Conservation (phyloP, 2,888 invertebrate species). For the Tipula confusa region DNA sequence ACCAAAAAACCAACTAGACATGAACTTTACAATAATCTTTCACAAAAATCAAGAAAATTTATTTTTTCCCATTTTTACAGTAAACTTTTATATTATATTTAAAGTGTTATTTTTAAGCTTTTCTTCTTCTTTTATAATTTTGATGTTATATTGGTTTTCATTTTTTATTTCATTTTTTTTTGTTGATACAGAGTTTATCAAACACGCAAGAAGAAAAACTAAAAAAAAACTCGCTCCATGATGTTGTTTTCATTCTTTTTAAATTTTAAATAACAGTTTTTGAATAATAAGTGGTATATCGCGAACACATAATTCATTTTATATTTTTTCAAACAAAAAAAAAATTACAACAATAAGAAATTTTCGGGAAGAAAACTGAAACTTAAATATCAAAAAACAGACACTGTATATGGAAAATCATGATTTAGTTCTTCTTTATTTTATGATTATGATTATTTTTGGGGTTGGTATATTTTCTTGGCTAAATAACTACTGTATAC, state of each 20-base stretch:
- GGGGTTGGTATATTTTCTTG: background rate
- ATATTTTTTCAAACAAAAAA: background rate
- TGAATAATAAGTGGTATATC: conserved; percentile 30
- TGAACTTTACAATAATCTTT: conserved; percentile 25
- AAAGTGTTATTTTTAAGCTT: conserved; percentile 3
- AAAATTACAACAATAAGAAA: background rate
- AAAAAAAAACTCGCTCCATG: background rate
- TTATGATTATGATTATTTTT: too few relatives aligned
- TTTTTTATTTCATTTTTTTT: background rate
- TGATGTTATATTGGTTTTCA: background rate
- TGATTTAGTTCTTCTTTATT: background rate
- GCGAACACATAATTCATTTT: conserved; percentile 30
- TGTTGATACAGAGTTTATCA: background rate
- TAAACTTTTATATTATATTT: background rate
- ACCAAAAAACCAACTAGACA: background rate
- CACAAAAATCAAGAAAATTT: background rate
- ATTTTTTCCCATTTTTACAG: background rate
- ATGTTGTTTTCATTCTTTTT: background rate
- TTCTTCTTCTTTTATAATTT: background rate
- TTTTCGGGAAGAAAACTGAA: background rate
- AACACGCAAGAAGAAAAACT: background rate
- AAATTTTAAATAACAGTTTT: background rate
- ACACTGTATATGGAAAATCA: background rate
- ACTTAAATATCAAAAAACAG: background rate
- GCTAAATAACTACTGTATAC: background rate